Percentiles rank a stretch among this genome's conserved stretches.
phyloP scores from a whole-genome alignment of 2,797 vertebrate species.

The Ciconia nigra region DNA sequence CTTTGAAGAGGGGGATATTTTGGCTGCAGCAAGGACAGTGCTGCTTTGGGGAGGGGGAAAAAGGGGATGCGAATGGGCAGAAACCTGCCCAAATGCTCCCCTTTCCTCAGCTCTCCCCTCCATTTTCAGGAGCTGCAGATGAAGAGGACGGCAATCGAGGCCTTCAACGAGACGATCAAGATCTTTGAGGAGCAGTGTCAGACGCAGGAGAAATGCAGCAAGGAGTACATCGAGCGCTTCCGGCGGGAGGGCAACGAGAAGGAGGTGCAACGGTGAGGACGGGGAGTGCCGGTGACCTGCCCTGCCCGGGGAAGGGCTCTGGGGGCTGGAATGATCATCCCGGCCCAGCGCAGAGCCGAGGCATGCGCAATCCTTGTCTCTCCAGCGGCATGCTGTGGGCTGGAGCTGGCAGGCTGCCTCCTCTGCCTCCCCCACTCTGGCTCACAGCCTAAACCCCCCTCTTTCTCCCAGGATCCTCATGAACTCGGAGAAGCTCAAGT shows the following conservation, averaged over 20 bases:
- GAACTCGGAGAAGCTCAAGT: conserved; percentile 87
- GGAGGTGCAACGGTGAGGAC: conserved; percentile 85
- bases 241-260: conserved; percentile 83
- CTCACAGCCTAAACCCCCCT: not conserved
- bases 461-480: conserved; percentile 80
- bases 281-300: not conserved
- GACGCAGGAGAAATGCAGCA: conserved; percentile 90
- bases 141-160: conserved; percentile 90
- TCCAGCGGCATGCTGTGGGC: not conserved
- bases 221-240: conserved; percentile 91
- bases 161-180: conserved; percentile 92
- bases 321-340: not conserved
- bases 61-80: not conserved
- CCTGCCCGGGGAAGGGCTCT: not conserved
- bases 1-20: not conserved
- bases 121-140: conserved; percentile 86
- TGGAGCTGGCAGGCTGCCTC: conserved; percentile 11
- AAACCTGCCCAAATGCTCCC: not conserved
- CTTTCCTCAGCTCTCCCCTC: not conserved
- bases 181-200: conserved; percentile 95
- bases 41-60: not conserved
- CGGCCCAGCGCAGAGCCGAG: not conserved
- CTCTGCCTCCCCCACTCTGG: not conserved
- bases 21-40: not conserved
- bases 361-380: not conserved